Conservation (phyloP, 2,797 vertebrate species). For the Crenichthys baileyi region DNA sequence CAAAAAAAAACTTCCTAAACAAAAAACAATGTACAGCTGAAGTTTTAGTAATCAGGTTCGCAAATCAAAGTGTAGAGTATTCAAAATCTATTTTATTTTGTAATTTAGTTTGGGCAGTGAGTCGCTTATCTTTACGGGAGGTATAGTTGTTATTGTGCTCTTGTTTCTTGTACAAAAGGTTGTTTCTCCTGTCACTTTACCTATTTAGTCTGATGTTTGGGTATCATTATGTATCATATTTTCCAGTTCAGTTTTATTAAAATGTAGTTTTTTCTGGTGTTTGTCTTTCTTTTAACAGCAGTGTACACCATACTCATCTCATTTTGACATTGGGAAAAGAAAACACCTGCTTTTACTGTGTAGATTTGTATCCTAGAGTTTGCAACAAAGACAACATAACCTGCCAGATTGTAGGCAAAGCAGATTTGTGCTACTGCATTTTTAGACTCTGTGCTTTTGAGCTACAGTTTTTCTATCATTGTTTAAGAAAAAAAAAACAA, state of each 20-base stretch:
- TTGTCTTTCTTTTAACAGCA: not conserved
- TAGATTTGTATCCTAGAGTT: not conserved
- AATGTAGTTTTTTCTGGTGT: not conserved
- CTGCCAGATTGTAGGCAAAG: not conserved
- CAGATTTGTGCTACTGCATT: constrained; percentile 10
- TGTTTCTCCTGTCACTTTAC: not conserved
- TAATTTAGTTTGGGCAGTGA: too few species aligned
- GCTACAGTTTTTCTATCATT: constrained; percentile 23
- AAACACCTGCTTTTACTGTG: not conserved
- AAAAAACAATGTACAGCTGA: too few species aligned
- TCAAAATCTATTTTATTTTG: too few species aligned
- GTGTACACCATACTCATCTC: not conserved
- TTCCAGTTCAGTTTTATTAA: not conserved
- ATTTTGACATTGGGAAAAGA: not conserved
- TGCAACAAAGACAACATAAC: not conserved
- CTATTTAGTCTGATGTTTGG: not conserved
- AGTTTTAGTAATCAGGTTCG: too few species aligned
- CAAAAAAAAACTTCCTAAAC: too few species aligned
- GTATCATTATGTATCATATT: not conserved
- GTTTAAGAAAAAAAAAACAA: constrained; percentile 42
- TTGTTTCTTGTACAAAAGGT: not conserved
- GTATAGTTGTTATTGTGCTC: too few species aligned
- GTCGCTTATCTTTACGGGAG: too few species aligned
- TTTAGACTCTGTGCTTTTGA: constrained; percentile 14
- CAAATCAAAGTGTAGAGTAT: too few species aligned